Evolutionary conservation across 2,113 vertebrate species (phyloP), one percentile per base, ranked within the genome.

Genomic region (Trichomycterus rosablanca): DNA sequence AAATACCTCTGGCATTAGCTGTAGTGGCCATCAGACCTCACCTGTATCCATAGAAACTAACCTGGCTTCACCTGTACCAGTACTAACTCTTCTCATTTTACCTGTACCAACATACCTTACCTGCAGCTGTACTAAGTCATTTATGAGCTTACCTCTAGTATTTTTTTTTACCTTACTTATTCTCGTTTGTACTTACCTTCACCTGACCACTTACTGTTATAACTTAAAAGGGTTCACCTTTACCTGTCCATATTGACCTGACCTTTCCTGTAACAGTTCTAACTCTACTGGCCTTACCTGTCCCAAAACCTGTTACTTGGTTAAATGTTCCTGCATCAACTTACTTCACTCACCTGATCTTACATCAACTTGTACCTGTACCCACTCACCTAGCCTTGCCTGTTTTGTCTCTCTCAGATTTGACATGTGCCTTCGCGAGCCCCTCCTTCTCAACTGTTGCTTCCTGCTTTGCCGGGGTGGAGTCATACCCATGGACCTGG

Each of bases 381-480:
- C 32, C 35, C n/a, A 54, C 23, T 34, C 8, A 7, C 3, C 2
- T 23, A 11, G 0, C 0, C 28, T 44, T 9, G 2, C 8, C 22
- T 32, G 6, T 18, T 50, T 8, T 59, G 24, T 63, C 1, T 59
- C 37, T 56, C 16, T 51, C 56, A 95, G 92, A 74, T 93, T 90
- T 77, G 86, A 90, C 63, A 92, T 90, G 71, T 90, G 87, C 69
- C 76, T 94, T 76, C 91, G 93, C 15, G 84, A 92, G 34, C 84
- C 92, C 16, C 89, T 96, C 64, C 86, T 95, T 53, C 82, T 92
- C 61, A 94, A 93, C 78, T 94, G 92, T 76, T 85, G 90, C 19
- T 85, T 97, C 66, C 78, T 94, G 75, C 88, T 97, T 18, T 93
- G 93, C 71, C 89, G 89, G 3, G 91, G 90, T 1, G 83, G 82